Percentiles rank a stretch among this genome's conserved stretches.
Conservation (phyloP, 2,113 vertebrate species). For the Trematomus loennbergii region DNA sequence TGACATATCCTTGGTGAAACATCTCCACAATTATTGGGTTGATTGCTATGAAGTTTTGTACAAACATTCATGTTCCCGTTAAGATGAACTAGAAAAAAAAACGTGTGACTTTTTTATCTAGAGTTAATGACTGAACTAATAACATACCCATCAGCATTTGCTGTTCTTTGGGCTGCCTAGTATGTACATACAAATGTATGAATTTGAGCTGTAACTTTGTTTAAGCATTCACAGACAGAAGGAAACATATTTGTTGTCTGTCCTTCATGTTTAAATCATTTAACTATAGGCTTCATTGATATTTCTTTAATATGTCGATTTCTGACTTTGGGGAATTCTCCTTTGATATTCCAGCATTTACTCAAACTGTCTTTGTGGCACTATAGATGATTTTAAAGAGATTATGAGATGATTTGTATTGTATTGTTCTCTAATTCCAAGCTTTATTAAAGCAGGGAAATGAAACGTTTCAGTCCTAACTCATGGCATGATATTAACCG, state of each 20-base stretch:
- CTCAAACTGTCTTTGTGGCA: not conserved
- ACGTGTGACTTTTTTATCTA: not conserved
- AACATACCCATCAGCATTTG: not conserved
- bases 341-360: not conserved
- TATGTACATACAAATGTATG: no score
- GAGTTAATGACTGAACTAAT: not conserved
- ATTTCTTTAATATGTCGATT: not conserved
- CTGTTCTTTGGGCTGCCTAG: no score
- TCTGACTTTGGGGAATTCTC: not conserved
- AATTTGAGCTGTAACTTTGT: not conserved
- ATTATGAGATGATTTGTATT: slow-evolving; percentile 48
- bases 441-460: slow-evolving; percentile 60
- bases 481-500: slow-evolving; percentile 37
- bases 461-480: slow-evolving; percentile 35
- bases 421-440: slow-evolving; percentile 47
- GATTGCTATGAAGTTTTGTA: not conserved
- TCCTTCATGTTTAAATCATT: not conserved
- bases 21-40: no score
- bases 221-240: not conserved
- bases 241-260: not conserved
- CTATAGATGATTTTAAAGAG: slow-evolving; percentile 19
- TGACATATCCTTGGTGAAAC: not conserved
- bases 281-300: not conserved
- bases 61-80: no score
- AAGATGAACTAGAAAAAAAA: not conserved